A percentile compares a stretch with the other conserved stretches of the same genome.
These are phyloP conservation scores for Panthera leo DNA, from an alignment of 2,113 vertebrate species.

Conservation along the genomic window DNA sequence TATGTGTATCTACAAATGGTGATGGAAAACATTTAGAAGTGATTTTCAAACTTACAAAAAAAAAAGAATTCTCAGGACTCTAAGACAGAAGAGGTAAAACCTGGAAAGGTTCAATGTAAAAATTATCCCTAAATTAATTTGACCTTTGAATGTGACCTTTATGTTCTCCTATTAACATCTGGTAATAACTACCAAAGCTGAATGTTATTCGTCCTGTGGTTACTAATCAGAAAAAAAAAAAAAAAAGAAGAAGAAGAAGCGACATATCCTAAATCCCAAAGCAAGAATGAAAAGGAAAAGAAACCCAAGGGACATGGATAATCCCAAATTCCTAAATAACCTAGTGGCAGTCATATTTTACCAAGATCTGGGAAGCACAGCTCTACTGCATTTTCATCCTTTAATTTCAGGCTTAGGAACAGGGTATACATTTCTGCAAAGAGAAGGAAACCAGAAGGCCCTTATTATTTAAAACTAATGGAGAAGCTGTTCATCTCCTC, in stretches of 20 bases:
- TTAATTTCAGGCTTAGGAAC: background rate
- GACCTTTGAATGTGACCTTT: background rate
- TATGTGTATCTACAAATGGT: background rate
- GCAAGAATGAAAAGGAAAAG: background rate
- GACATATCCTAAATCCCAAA: background rate
- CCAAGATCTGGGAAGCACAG: background rate
- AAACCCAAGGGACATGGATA: background rate
- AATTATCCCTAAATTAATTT: background rate
- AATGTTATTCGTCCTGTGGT: background rate
- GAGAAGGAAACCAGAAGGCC: background rate
- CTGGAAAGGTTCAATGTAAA: background rate
- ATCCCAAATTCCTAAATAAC: background rate
- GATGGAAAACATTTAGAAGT: background rate
- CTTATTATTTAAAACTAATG: background rate
- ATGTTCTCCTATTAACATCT: background rate
- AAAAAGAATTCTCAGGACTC: background rate
- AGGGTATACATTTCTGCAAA: background rate
- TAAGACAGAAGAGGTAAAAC: background rate
- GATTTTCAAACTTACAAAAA: slow-evolving; percentile 26
- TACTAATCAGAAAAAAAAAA: background rate
- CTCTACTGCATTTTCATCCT: background rate
- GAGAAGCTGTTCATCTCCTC: background rate
- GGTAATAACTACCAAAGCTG: slow-evolving; percentile 3
- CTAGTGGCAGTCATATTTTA: background rate
- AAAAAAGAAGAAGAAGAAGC: background rate